Evolutionary conservation across 2,888 invertebrate species (phyloP), one percentile per base, ranked within the genome.

Genomic region (Cotesia congregata): DNA sequence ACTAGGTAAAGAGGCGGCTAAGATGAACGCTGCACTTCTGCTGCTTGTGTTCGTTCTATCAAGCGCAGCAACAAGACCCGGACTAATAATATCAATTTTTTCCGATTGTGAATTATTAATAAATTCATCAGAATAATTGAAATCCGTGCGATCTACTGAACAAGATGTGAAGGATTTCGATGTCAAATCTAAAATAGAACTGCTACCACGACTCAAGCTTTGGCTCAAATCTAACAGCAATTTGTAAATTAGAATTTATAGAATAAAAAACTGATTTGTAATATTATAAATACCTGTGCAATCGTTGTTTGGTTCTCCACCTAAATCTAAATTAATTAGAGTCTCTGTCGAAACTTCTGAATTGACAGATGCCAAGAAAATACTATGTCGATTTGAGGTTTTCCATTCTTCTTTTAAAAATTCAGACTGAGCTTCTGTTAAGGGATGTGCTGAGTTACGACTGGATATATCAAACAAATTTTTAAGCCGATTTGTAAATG

Each of bases 41-140:
- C 39, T 3, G 5, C 68, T 68, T 15, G 68, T 68, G 39, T 68
- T 68, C 7, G 68, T 68, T 68, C 68, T 9, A 68, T 68, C 68
- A 38, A 68, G 68, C 9, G 68, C 15, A 30, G 68, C 68, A 68
- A 68, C 68, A 30, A 68, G 6, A 68, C 68, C 41, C 6, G 68
- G 68, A 68, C 12, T 39, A n/a, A 68, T 39, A 15, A 68, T n/a
- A 68, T 68, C 68, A 15, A 68, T 9, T 68, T 68, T 68, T 68
- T 68, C 68, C 15, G 68, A 41, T 41, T 41, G 41, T 41, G 41
- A 41, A 41, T 41, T 41, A 41, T 41, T 41, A 9, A 41, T 41
- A 20, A 20, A 20, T 41, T 41, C 41, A 41, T 41, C 41, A 41
- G 41, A 41, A 41, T 41, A 41, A 41, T 41, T 41, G 41, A 6